Conservation (phyloP, 2,113 vertebrate genomes). For the Oxyruncus cristatus region DNA sequence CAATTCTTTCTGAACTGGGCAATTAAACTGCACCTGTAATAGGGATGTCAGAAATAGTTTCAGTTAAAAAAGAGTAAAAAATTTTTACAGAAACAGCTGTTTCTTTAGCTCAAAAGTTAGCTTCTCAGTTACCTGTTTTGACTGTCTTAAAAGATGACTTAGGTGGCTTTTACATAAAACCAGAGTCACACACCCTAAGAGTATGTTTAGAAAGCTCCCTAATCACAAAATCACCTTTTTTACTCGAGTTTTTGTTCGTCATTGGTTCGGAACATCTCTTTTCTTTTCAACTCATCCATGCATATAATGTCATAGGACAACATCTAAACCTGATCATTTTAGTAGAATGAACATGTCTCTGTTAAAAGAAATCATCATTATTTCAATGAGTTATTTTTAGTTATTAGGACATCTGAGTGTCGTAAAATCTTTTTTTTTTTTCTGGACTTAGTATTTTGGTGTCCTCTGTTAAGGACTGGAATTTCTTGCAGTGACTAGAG, state of each 20-base stretch:
- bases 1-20: not conserved
- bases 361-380: not conserved
- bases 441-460: not conserved
- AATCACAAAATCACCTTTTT: not conserved
- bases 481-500: not conserved
- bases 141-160: not conserved
- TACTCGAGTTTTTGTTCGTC: not conserved
- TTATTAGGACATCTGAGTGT: not conserved
- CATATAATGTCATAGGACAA: not conserved
- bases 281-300: not conserved
- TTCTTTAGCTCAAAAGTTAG: not conserved
- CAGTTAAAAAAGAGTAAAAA: not conserved
- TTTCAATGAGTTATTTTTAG: not conserved
- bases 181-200: not conserved
- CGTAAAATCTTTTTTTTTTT: not conserved
- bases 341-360: not conserved
- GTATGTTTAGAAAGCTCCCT: not conserved
- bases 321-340: not conserved
- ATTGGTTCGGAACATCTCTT: not conserved
- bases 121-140: not conserved
- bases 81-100: not conserved
- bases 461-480: not conserved
- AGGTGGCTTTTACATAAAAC: not conserved
- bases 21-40: not conserved
- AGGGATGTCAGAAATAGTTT: not conserved